A percentile compares a stretch with the other conserved stretches of the same genome.
Conservation (phyloP, 1,140 invertebrate species). For the Parapsyche elsis region DNA sequence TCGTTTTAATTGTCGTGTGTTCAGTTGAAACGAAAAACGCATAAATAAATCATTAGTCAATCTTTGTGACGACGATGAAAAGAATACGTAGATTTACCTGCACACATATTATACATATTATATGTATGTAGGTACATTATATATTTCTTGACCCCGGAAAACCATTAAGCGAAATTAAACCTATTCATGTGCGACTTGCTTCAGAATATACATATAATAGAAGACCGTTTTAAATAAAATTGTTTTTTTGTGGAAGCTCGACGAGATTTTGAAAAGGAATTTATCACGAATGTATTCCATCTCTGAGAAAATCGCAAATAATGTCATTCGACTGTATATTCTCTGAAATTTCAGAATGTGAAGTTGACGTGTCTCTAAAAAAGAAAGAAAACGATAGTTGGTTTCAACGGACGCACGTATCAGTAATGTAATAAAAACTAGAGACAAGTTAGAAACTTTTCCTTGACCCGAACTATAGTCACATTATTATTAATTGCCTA, state of each 20-base stretch:
- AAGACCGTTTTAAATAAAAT: too few species aligned
- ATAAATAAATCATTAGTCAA: slow-evolving; percentile 14
- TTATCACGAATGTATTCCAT: too few species aligned
- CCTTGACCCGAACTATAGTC: slow-evolving; percentile 34
- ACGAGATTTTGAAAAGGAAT: too few species aligned
- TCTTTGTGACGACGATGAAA: slow-evolving; percentile 9
- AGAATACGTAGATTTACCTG: not conserved
- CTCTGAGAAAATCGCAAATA: too few species aligned
- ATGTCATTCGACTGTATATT: too few species aligned
- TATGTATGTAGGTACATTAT: not conserved
- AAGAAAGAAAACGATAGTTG: too few species aligned
- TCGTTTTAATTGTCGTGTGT: not conserved
- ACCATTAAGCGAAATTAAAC: slow-evolving; percentile 19
- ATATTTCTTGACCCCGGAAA: slow-evolving; percentile 30
- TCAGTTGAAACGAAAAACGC: not conserved
- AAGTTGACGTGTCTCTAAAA: too few species aligned
- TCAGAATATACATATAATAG: too few species aligned
- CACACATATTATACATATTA: too few species aligned
- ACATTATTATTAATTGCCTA: slow-evolving; percentile 39
- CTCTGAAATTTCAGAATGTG: too few species aligned
- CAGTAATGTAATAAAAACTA: slow-evolving; percentile 13
- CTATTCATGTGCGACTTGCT: not conserved
- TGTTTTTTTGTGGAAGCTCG: too few species aligned
- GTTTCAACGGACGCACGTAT: not conserved
- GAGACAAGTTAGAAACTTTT: slow-evolving; percentile 11